Evolutionary conservation across 2,888 invertebrate species (phyloP).

Genomic region (Philaethria dido): DNA sequence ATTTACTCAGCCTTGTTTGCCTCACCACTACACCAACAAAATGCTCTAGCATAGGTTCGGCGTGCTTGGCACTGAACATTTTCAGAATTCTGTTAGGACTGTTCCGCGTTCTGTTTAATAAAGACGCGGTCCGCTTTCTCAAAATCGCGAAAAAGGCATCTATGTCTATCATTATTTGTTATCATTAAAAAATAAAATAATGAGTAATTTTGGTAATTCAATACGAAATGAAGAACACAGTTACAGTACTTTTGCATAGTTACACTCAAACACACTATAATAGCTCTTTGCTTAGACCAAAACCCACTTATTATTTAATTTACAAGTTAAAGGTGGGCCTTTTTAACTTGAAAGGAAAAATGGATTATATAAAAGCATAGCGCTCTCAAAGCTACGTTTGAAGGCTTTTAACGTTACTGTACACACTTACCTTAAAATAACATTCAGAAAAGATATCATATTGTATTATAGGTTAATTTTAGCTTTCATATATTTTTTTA

Average conservation of each 20-base stretch:
- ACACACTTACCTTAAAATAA: constrained; percentile 25
- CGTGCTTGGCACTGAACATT: too few relatives aligned
- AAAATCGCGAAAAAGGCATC: too few relatives aligned
- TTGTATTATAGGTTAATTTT: constrained; percentile 2
- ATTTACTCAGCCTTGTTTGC: too few relatives aligned
- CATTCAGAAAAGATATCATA: constrained; percentile 10
- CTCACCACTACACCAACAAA: too few relatives aligned
- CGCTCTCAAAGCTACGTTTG: constrained; percentile 22
- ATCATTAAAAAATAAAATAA: neutral
- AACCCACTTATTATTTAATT: constrained; percentile 20
- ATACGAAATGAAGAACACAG: neutral
- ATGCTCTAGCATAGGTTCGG: too few relatives aligned
- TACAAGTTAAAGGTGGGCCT: constrained; percentile 20
- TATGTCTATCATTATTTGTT: neutral
- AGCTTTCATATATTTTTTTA: neutral
- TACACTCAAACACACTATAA: constrained; percentile 2
- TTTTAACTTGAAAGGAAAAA: constrained; percentile 25
- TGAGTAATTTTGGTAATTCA: neutral
- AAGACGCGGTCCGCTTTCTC: too few relatives aligned
- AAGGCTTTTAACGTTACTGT: constrained; percentile 28
- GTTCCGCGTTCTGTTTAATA: too few relatives aligned
- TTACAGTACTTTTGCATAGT: neutral
- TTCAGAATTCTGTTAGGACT: too few relatives aligned
- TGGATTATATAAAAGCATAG: constrained; percentile 18
- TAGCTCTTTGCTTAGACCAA: neutral